These are phyloP conservation scores for Lophotriccus pileatus DNA, from an alignment of 2,797 vertebrate genomes.

Conservation along the genomic window DNA sequence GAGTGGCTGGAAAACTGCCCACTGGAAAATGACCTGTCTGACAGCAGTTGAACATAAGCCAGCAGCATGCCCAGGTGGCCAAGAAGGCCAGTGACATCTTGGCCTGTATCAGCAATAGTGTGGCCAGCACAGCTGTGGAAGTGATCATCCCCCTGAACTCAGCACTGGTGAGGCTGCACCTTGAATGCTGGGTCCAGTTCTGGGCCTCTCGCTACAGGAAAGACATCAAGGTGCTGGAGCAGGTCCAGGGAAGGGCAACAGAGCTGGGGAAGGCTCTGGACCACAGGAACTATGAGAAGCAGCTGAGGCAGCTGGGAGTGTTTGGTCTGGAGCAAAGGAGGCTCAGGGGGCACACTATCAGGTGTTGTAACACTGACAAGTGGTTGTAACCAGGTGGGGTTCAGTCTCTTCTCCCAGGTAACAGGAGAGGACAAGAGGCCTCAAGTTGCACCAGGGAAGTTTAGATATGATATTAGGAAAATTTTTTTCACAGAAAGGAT, in stretches of 20 bases:
- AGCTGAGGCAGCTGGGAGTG: neutral
- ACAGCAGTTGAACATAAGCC: neutral
- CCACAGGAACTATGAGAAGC: neutral
- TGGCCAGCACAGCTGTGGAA: neutral
- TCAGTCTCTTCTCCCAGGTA: neutral
- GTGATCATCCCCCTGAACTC: rapidly evolving
- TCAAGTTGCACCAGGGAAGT: neutral
- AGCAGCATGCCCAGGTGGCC: neutral
- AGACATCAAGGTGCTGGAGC: neutral
- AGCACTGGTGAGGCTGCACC: neutral
- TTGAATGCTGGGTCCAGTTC: neutral
- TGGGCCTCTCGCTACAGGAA: neutral
- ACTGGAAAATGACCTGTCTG: neutral
- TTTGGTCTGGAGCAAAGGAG: neutral
- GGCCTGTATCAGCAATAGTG: neutral
- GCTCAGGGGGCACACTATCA: too few species aligned
- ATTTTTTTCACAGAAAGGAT: neutral
- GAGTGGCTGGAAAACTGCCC: rapidly evolving
- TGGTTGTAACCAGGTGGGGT: too few species aligned
- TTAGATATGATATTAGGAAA: neutral
- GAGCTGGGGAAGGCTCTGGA: neutral
- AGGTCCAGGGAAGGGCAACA: rapidly evolving
- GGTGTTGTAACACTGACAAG: too few species aligned
- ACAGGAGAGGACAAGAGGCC: neutral
- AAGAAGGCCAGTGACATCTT: neutral